A percentile compares a stretch with the other conserved stretches of the same genome.
Evolutionary conservation across 2,113 vertebrate genomes (phyloP).

Genomic region (Nycticorax nycticorax): DNA sequence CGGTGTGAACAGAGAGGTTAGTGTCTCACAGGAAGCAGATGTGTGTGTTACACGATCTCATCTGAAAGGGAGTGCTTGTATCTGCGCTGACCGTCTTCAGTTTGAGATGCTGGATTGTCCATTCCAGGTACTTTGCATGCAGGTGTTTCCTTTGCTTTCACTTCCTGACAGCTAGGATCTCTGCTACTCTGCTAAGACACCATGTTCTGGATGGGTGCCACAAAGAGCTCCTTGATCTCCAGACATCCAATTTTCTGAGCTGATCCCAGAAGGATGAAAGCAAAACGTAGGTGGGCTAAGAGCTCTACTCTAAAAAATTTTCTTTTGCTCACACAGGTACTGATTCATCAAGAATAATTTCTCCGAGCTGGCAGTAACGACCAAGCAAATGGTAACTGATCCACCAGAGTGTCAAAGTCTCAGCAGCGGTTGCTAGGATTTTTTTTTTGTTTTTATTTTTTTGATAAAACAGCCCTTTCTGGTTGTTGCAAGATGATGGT

Average conservation of each 20-base stretch:
- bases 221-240: not conserved
- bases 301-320: not conserved
- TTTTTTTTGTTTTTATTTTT: not conserved
- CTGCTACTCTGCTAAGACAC: not conserved
- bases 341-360: not conserved
- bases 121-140: not conserved
- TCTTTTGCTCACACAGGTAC: constrained; percentile 32
- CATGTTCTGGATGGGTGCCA: not conserved
- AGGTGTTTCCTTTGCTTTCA: not conserved
- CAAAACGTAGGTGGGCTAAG: not conserved
- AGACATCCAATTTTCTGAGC: not conserved
- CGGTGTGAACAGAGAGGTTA: not conserved
- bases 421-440: not conserved
- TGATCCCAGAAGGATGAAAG: not conserved
- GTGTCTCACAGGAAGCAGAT: not conserved
- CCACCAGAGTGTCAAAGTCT: not conserved
- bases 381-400: not conserved
- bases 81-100: not conserved
- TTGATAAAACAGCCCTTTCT: not conserved
- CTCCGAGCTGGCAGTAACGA: not conserved
- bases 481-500: not conserved
- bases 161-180: not conserved
- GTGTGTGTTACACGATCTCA: not conserved
- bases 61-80: not conserved
- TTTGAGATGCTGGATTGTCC: not conserved